Percentiles rank a stretch among this genome's conserved stretches.
phyloP scores from a whole-genome alignment of 53 echinoderm and acorn worm genomes.

The Temnopleurus reevesii region DNA sequence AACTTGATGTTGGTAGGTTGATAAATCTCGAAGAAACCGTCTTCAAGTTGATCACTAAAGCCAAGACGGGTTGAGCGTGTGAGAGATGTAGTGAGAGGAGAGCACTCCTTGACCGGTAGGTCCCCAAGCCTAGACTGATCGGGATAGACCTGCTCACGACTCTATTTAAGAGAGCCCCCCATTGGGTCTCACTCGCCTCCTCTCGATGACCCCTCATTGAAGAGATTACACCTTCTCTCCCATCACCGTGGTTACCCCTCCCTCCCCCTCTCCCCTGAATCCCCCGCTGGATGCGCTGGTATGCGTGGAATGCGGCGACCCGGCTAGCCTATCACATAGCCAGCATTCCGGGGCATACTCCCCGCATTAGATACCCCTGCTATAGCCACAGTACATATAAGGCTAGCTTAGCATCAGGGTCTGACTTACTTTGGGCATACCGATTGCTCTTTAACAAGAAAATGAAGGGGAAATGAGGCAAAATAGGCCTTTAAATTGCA shows the following conservation, averaged over 20 bases:
- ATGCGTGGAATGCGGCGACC: slow-evolving; percentile 47
- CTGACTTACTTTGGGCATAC: slow-evolving; percentile 61
- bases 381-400: slow-evolving; percentile 56
- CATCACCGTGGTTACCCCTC: slow-evolving; percentile 30
- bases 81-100: background rate
- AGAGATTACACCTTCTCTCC: background rate
- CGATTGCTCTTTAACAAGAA: slow-evolving; percentile 36
- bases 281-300: slow-evolving; percentile 15
- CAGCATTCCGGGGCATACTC: slow-evolving; percentile 38
- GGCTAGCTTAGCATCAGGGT: slow-evolving; percentile 11
- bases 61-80: background rate
- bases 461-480: slow-evolving; percentile 11
- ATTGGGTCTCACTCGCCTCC: slow-evolving; percentile 37
- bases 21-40: background rate
- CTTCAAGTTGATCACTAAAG: background rate
- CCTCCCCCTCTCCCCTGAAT: background rate
- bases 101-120: slow-evolving; percentile 33
- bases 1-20: background rate
- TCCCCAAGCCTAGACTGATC: slow-evolving; percentile 52
- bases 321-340: slow-evolving; percentile 62
- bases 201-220: slow-evolving; percentile 11
- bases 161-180: slow-evolving; percentile 60
- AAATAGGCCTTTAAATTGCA: slow-evolving; percentile 22
- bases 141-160: slow-evolving; percentile 4
- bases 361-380: slow-evolving; percentile 26